Percentiles rank a stretch among this genome's conserved stretches.
phyloP scores from a whole-genome alignment of 2,888 invertebrate species.

The Criorhina ranunculi region DNA sequence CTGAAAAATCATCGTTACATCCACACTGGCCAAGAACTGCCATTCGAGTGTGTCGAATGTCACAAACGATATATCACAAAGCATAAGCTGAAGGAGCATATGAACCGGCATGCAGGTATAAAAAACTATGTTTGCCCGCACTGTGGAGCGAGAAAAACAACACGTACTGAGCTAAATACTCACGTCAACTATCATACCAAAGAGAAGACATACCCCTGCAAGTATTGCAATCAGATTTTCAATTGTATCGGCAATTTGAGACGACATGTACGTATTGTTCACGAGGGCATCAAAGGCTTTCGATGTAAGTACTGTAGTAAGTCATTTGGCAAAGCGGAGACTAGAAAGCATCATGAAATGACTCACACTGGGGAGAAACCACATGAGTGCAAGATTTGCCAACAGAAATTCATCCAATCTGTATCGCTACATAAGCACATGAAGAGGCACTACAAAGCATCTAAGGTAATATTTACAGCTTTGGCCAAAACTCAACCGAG shows the following conservation, averaged over 20 bases:
- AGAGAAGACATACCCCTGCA: conserved; percentile 82
- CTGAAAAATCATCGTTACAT: conserved; percentile 83
- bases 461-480: not conserved
- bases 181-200: conserved; percentile 83
- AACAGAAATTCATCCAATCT: conserved; percentile 82
- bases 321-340: conserved; percentile 83
- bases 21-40: conserved; percentile 82
- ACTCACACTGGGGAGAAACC: conserved; percentile 83
- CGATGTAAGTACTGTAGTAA: conserved; percentile 82
- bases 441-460: conserved; percentile 80
- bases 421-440: conserved; percentile 82
- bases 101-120: conserved; percentile 83
- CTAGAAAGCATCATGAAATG: conserved; percentile 83
- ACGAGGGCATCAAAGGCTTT: conserved; percentile 83
- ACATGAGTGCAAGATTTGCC: conserved; percentile 82
- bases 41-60: conserved; percentile 82
- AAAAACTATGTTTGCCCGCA: conserved; percentile 83
- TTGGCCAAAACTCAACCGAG: not conserved
- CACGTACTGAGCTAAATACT: conserved; percentile 82
- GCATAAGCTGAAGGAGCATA: conserved; percentile 82
- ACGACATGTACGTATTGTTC: conserved; percentile 82
- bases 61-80: conserved; percentile 83
- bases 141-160: conserved; percentile 83
- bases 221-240: conserved; percentile 82
- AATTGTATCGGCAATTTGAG: conserved; percentile 82